Evolutionary conservation across 2,888 invertebrate species (phyloP).

Genomic region (Lasioglossum vierecki): DNA sequence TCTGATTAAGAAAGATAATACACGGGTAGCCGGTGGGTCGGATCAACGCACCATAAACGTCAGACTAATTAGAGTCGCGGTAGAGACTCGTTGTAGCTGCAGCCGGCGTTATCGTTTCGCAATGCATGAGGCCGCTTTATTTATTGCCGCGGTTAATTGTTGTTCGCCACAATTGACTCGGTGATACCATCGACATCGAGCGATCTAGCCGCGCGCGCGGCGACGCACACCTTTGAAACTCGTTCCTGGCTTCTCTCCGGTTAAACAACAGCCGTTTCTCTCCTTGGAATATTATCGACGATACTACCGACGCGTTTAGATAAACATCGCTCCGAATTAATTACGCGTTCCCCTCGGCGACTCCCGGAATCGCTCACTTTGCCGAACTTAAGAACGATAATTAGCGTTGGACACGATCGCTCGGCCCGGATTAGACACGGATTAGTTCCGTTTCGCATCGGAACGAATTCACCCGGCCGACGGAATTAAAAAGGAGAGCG

Average conservation of each 20-base stretch:
- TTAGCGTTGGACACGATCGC: constrained; percentile 1
- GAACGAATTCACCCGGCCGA: constrained; percentile 3
- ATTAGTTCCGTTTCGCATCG: background rate
- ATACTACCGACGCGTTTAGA: constrained; percentile 19
- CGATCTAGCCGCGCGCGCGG: constrained; percentile 34
- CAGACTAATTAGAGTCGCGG: constrained; percentile 70
- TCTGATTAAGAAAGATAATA: constrained; percentile 51
- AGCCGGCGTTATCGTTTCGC: constrained; percentile 68
- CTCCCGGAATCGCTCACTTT: constrained; percentile 19
- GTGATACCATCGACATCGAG: constrained; percentile 60
- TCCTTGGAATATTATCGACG: constrained; percentile 35
- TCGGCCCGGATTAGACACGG: background rate
- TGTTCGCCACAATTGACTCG: constrained; percentile 56
- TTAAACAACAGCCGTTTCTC: background rate
- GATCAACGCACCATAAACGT: constrained; percentile 70
- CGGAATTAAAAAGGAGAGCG: constrained; percentile 12
- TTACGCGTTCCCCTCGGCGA: constrained; percentile 19
- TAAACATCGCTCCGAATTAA: constrained; percentile 29
- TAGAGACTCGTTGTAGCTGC: constrained; percentile 52
- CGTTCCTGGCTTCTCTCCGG: constrained; percentile 12
- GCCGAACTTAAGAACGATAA: background rate
- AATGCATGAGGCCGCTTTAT: constrained; percentile 66
- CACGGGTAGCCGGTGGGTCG: constrained; percentile 43
- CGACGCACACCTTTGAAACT: constrained; percentile 39
- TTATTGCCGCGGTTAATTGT: constrained; percentile 73